Conservation (phyloP, 2,888 invertebrate species). For the Heterodera filipjevi region DNA sequence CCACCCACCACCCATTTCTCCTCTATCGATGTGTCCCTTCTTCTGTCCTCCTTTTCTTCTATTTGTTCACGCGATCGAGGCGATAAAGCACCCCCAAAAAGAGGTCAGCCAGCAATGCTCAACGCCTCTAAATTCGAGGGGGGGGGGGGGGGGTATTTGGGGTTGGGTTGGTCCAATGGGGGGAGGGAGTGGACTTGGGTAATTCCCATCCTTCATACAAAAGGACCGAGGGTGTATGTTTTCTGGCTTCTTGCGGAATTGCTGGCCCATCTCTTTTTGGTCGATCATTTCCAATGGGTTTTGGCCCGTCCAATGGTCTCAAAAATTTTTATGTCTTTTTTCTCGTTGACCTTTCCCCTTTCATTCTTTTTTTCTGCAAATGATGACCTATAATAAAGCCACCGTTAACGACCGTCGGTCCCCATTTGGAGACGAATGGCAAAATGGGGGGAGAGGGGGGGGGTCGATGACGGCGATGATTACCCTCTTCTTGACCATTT, state of each 20-base stretch:
- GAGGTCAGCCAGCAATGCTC: conserved; percentile 1
- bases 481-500: neutral
- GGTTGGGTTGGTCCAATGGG: conserved; percentile 5
- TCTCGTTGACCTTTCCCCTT: neutral
- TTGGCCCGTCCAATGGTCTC: neutral
- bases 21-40: neutral
- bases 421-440: neutral
- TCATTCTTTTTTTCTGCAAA: neutral
- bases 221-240: too few species aligned
- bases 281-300: neutral
- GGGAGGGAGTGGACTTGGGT: neutral
- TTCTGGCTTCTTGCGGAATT: too few species aligned
- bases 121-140: neutral
- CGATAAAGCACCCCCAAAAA: conserved; percentile 7
- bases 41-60: neutral
- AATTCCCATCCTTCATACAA: neutral
- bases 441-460: neutral
- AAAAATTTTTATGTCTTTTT: neutral
- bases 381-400: conserved; percentile 4
- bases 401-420: conserved; percentile 7
- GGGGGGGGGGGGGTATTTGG: conserved; percentile 2
- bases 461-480: neutral
- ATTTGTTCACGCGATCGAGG: conserved; percentile 10
- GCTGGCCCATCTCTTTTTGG: too few species aligned
- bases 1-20: neutral